Evolutionary conservation across 2,888 invertebrate genomes (phyloP), one percentile per base, ranked within the genome.

Genomic region (Platycheirus albimanus): DNA sequence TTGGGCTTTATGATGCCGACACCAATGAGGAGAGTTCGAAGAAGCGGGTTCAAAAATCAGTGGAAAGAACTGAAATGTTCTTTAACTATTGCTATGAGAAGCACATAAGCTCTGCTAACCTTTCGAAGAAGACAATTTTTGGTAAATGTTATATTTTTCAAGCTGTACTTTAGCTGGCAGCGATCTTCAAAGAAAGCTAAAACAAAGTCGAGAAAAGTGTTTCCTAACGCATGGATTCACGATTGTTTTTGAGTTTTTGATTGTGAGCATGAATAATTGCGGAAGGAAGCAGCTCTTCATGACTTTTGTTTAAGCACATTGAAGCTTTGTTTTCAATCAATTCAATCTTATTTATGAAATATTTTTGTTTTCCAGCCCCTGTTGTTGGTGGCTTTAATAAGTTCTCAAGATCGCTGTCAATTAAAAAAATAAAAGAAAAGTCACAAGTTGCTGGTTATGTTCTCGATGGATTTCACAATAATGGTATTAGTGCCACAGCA

Each of bases 401-500:
- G n/a, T 91, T 92, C 58, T 93, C 94, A 79, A 93, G 96, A 88
- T 91, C 93, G 84, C 91, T 92, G 63, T 95, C 93, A 63, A 93
- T 95, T 15, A 91, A 93, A 85, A 90, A 93, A 80, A 15, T 24
- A 8, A 91, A 94, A 84, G 86, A 87, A 17, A 90, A 90, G 11
- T 90, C 94, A 17, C 89, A 92, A 70, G 90, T 96, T 64, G 91
- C 91, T 70, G 98, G 98, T 2, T 95, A 94, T 89, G 92, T 96
- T 1, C 92, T 98, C 47, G 96, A 96, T 88, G 97, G 98, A 1
- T 92, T 98, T 69, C 95, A 96, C 86, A 94, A 93, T 86, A 95
- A 95, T 87, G 95, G 96, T 83, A 91, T 94, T 86, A 90, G 86
- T 10, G 90, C 90, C 0, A 87, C 93, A 85, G 90, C 93, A 80